Evolutionary conservation across 1,140 invertebrate species (phyloP).

Genomic region (Cyphomyrmex costatus): DNA sequence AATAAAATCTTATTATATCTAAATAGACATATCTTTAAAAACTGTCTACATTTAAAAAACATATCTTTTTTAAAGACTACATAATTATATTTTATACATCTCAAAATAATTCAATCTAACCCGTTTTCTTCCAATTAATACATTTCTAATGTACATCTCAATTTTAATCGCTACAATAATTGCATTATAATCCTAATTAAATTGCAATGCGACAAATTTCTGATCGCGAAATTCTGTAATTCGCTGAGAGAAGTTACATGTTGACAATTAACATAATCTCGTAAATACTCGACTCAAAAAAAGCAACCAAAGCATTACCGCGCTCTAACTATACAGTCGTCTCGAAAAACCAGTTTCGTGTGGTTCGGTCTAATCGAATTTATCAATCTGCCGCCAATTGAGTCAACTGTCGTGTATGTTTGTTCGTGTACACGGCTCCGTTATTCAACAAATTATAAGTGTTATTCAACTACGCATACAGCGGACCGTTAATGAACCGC

Average conservation of each 20-base stretch:
- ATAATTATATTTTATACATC: background rate
- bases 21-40: background rate
- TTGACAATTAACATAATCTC: slow-evolving; percentile 18
- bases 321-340: background rate
- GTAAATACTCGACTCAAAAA: background rate
- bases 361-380: slow-evolving; percentile 63
- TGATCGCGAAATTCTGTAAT: background rate
- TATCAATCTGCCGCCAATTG: slow-evolving; percentile 65
- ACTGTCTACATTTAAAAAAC: too few species aligned
- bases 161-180: too few species aligned
- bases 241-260: background rate
- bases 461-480: slow-evolving; percentile 63
- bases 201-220: background rate
- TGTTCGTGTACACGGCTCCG: background rate
- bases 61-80: background rate
- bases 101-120: background rate
- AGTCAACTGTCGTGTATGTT: slow-evolving; percentile 62
- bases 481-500: slow-evolving; percentile 64
- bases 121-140: background rate
- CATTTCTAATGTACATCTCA: too few species aligned
- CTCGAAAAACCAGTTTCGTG: slow-evolving; percentile 51
- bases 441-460: slow-evolving; percentile 31
- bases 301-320: background rate
- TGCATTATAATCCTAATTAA: background rate
- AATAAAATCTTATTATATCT: background rate